phyloP scores from a whole-genome alignment of 2,797 vertebrate species.

The Onychomys leucogaster region DNA sequence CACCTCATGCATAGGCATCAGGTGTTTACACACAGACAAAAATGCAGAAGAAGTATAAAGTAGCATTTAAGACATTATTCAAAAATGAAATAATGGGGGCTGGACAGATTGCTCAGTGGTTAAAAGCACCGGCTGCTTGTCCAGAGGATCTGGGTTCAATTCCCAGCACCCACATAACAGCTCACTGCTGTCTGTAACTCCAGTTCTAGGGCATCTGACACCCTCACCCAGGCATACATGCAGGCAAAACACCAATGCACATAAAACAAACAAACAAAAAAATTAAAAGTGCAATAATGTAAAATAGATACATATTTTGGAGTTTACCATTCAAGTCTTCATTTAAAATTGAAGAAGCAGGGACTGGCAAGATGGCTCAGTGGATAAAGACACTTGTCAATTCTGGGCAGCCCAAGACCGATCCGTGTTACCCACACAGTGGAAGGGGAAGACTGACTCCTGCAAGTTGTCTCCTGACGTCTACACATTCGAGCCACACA shows the following conservation, averaged over 20 bases:
- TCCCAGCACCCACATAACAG: not conserved
- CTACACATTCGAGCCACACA: not conserved
- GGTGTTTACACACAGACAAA: not conserved
- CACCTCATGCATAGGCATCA: not conserved
- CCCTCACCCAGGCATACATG: not conserved
- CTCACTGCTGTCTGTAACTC: not conserved
- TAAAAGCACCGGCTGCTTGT: not conserved
- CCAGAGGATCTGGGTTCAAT: not conserved
- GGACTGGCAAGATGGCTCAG: not conserved
- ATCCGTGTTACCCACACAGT: too few species aligned
- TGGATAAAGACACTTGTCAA: not conserved
- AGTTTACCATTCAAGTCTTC: not conserved
- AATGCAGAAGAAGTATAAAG: not conserved
- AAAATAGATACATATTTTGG: not conserved
- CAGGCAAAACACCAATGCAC: not conserved
- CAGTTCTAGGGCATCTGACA: not conserved
- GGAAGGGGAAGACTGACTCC: not conserved
- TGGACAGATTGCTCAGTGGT: not conserved
- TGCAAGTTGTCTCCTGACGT: not conserved
- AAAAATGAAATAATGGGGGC: not conserved
- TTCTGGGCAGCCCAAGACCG: not conserved
- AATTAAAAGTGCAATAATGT: not conserved
- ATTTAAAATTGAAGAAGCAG: constrained; percentile 29
- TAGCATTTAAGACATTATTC: constrained; percentile 58
- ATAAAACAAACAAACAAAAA: not conserved